Evolutionary conservation across 92 coral and sea anemone genomes (phyloP).

Genomic region (Porites cylindrica): DNA sequence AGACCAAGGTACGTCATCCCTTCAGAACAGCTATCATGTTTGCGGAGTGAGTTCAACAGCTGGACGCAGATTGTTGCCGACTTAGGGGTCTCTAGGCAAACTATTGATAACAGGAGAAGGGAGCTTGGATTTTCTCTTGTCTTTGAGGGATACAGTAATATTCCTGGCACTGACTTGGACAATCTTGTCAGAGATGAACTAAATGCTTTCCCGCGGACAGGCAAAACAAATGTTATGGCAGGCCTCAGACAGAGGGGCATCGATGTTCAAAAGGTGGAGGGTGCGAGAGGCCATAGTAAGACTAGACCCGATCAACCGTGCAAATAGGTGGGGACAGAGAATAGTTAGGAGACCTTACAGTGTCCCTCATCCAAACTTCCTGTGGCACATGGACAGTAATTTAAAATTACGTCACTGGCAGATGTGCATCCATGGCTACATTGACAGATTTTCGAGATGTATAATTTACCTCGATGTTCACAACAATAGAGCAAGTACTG

Average conservation of each 20-base stretch:
- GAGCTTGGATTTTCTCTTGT: conserved; percentile 61
- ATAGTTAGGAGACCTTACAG: conserved; percentile 52
- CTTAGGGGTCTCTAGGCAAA: conserved; percentile 56
- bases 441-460: conserved; percentile 59
- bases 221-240: conserved; percentile 59
- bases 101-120: conserved; percentile 39
- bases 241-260: conserved; percentile 39
- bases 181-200: conserved; percentile 25
- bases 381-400: conserved; percentile 70
- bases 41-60: conserved; percentile 46
- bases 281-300: conserved; percentile 47
- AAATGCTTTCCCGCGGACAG: conserved; percentile 57
- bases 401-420: conserved; percentile 57
- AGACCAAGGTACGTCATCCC: conserved; percentile 48
- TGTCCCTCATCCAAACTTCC: conserved; percentile 69
- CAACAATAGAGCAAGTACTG: conserved; percentile 61
- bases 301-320: conserved; percentile 60
- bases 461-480: conserved; percentile 60
- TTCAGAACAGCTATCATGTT: conserved; percentile 41
- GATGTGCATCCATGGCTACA: conserved; percentile 47
- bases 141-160: conserved; percentile 35
- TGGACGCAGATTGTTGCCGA: conserved; percentile 57
- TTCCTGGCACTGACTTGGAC: conserved; percentile 47
- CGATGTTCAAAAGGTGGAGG: conserved; percentile 59
- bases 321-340: conserved; percentile 62